Base-by-base conservation (phyloP, 2,888 invertebrate genomes). In the Exocentrus adspersus region DNA sequence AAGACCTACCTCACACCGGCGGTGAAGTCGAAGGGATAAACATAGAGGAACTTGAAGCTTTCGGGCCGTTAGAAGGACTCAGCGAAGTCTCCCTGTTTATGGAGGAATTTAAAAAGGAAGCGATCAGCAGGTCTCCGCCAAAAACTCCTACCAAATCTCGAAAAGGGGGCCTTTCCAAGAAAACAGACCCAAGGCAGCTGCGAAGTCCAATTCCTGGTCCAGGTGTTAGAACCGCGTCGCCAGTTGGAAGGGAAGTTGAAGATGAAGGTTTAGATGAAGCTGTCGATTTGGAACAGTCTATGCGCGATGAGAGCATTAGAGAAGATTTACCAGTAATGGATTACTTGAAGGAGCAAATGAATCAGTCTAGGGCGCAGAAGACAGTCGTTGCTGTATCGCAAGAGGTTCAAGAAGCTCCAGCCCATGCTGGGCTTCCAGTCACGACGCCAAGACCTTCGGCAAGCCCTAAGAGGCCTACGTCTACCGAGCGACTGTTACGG, bases 391-490 rank as follows among this genome's bases (percentile, higher is more conserved):
- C 32, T 21, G 48, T 46, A 5, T 24, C 21, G 7, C 12, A 52
- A 32, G 53, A 32, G n/a, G 42, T 54, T 1, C n/a, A 21, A n/a
- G 43, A 53, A 6, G 48, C 68, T 37, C 71, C 73, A 10, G 72
- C 71, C 0, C 32, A 54, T 17, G 58, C 61, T 2, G 71, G 71
- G 12, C 66, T 75, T 51, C 75, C 74, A 9, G 59, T 73, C 4
- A 72, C 73, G 5, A 73, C 71, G 5, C 74, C 75, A 1, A 72
- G 60, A 21, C 61, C 62, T 1, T 69, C 70, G 9, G 60, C 68
- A n/a, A 64, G 59, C 41, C 75, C 75, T 0, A 71, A 56, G 43
- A 51, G 75, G 43, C 52, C 62, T 1, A 53, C 46, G 45, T 68
- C 64, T 3, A 50, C 70, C 7, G 71, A 70, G 7, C 65, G 43